A percentile compares a stretch with the other conserved stretches of the same genome.
phyloP scores from a whole-genome alignment of 2,888 invertebrate genomes.

The Nezara viridula region DNA sequence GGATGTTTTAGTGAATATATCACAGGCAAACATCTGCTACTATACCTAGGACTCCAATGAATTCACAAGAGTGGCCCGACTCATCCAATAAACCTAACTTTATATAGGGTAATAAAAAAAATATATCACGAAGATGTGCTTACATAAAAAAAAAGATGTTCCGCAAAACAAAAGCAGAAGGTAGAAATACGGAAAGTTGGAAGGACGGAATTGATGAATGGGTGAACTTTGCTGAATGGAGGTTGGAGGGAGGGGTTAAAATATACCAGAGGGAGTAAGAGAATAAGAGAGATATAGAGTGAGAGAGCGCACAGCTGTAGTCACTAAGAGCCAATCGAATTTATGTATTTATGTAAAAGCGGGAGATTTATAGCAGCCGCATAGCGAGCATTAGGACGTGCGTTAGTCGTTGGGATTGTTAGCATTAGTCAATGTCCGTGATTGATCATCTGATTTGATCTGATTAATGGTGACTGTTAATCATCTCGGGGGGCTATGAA shows the following conservation, averaged over 20 bases:
- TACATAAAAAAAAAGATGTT: not conserved
- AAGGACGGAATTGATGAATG: slow-evolving; percentile 5
- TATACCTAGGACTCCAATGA: not conserved
- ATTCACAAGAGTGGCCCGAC: not conserved
- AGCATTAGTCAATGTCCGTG: slow-evolving; percentile 16
- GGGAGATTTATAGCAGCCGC: not conserved
- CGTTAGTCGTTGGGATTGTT: slow-evolving; percentile 5
- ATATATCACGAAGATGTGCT: not conserved
- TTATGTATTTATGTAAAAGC: slow-evolving; percentile 43
- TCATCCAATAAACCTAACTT: not conserved
- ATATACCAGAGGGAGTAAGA: not conserved
- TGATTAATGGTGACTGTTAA: not conserved
- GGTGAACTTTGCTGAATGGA: not conserved
- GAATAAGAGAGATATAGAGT: not conserved
- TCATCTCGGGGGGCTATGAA: not conserved
- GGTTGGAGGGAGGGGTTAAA: not conserved
- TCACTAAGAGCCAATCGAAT: slow-evolving; percentile 3
- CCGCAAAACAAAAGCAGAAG: not conserved
- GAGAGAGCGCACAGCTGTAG: not conserved
- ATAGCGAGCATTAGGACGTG: not conserved
- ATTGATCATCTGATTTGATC: not conserved
- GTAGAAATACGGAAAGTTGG: slow-evolving; percentile 16
- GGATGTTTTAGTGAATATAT: not conserved
- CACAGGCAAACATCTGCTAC: not conserved
- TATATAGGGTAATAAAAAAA: not conserved